Percentiles rank a stretch among this genome's conserved stretches.
phyloP scores from a whole-genome alignment of 2,113 vertebrate genomes.

The Amblyornis subalaris region DNA sequence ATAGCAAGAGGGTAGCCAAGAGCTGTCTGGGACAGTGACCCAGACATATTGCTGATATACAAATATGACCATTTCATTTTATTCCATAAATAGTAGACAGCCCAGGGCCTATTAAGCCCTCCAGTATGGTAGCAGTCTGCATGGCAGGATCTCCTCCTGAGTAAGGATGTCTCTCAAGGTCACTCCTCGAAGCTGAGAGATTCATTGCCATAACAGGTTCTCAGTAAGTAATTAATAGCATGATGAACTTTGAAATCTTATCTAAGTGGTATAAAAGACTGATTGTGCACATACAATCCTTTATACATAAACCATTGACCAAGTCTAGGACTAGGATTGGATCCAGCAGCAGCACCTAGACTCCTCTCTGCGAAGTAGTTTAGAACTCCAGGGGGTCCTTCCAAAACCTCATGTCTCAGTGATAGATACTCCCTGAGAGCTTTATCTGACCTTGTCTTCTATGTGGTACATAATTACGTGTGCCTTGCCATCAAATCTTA shows the following conservation, averaged over 20 bases:
- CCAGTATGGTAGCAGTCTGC: not conserved
- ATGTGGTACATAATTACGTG: not conserved
- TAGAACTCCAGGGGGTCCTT: not conserved
- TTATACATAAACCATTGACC: not conserved
- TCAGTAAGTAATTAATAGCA: not conserved
- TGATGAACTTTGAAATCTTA: not conserved
- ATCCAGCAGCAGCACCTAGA: not conserved
- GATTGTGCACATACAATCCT: not conserved
- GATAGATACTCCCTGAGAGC: not conserved
- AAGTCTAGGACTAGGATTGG: not conserved
- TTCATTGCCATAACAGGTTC: accelerated
- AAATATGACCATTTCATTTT: not conserved
- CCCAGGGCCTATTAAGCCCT: not conserved
- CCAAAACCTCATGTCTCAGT: not conserved
- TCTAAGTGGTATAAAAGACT: not conserved
- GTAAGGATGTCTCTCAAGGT: not conserved
- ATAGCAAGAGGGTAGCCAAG: not conserved
- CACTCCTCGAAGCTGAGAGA: not conserved
- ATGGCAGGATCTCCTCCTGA: not conserved
- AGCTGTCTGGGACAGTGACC: not conserved
- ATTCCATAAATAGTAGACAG: not conserved
- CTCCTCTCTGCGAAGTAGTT: not conserved
- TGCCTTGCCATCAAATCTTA: accelerated
- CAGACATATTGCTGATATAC: not conserved
- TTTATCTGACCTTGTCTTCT: not conserved